A percentile compares a stretch with the other conserved stretches of the same genome.
Evolutionary conservation across 1,140 invertebrate species (phyloP).

Genomic region (Drosophila malerkotliana): DNA sequence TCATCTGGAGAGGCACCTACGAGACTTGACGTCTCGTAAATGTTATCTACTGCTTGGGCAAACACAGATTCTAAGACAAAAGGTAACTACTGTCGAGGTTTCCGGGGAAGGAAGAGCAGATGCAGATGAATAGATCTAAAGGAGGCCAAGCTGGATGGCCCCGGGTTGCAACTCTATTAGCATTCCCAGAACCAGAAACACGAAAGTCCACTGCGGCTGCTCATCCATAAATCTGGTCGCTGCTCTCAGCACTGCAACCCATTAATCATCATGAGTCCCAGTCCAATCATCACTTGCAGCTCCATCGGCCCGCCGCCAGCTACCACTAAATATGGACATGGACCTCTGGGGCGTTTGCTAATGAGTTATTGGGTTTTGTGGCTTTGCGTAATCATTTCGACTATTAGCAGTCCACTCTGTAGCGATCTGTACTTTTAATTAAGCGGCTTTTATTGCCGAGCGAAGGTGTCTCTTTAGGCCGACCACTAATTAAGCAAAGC

Average conservation of each 20-base stretch:
- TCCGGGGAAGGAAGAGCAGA: conserved; percentile 28
- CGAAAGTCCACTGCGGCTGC: conserved; percentile 26
- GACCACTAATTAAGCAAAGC: conserved; percentile 24
- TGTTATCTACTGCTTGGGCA: conserved; percentile 61
- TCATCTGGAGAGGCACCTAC: conserved; percentile 27
- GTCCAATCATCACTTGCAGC: conserved; percentile 74
- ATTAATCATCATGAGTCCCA: conserved; percentile 78
- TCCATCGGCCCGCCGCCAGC: conserved; percentile 38
- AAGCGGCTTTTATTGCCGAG: conserved; percentile 56
- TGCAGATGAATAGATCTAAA: conserved; percentile 19
- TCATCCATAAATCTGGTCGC: conserved; percentile 71
- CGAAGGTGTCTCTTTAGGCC: conserved; percentile 39
- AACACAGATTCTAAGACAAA: conserved; percentile 49
- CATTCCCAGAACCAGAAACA: conserved; percentile 67
- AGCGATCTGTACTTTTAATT: conserved; percentile 73
- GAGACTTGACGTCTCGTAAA: conserved; percentile 39
- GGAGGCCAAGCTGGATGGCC: conserved; percentile 32
- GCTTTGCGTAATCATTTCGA: conserved; percentile 68
- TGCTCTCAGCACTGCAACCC: conserved; percentile 49
- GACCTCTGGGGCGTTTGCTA: conserved; percentile 64
- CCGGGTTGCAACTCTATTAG: conserved; percentile 74
- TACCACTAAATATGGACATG: conserved; percentile 53
- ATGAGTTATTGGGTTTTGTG: conserved; percentile 73
- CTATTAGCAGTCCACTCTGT: conserved; percentile 55
- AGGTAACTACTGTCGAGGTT: conserved; percentile 59